A percentile compares a stretch with the other conserved stretches of the same genome.
phyloP scores from a whole-genome alignment of 1,140 invertebrate species.

The Trachelipus rathkii region DNA sequence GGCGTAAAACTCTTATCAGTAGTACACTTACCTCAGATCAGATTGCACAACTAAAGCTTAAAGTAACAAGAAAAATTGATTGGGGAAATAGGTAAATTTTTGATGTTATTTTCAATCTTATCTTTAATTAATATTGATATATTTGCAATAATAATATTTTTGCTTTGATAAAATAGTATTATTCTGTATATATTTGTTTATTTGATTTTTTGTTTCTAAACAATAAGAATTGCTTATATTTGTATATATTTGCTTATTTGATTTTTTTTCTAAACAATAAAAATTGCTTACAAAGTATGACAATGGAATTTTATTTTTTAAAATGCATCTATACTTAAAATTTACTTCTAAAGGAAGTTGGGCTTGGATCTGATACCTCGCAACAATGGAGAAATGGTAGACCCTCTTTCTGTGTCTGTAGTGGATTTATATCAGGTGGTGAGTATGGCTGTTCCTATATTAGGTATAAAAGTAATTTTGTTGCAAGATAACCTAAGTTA shows the following conservation, averaged over 20 bases:
- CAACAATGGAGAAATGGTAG: slow-evolving; percentile 77
- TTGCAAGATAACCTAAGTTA: no score
- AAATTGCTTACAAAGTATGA: neutral
- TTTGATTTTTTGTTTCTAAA: neutral
- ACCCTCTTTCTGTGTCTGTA: slow-evolving; percentile 78
- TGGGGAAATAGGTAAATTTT: slow-evolving; percentile 76
- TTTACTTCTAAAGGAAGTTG: slow-evolving; percentile 69
- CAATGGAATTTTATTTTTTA: neutral
- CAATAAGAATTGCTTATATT: neutral
- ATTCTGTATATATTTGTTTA: neutral
- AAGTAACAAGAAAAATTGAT: slow-evolving; percentile 85
- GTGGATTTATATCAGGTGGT: slow-evolving; percentile 82
- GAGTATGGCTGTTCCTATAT: slow-evolving; percentile 35
- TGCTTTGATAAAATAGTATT: no score
- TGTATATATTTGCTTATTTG: neutral
- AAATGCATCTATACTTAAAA: neutral
- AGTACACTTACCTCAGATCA: slow-evolving; percentile 86
- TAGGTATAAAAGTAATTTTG: no score
- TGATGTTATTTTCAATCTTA: no score
- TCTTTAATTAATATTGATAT: no score
- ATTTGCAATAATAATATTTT: neutral
- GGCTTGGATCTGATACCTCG: slow-evolving; percentile 86
- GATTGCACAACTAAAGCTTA: slow-evolving; percentile 73
- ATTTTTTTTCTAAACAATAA: neutral
- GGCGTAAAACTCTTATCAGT: slow-evolving; percentile 72